phyloP scores from a whole-genome alignment of 2,888 invertebrate genomes.

The Melangyna quadrimaculata region DNA sequence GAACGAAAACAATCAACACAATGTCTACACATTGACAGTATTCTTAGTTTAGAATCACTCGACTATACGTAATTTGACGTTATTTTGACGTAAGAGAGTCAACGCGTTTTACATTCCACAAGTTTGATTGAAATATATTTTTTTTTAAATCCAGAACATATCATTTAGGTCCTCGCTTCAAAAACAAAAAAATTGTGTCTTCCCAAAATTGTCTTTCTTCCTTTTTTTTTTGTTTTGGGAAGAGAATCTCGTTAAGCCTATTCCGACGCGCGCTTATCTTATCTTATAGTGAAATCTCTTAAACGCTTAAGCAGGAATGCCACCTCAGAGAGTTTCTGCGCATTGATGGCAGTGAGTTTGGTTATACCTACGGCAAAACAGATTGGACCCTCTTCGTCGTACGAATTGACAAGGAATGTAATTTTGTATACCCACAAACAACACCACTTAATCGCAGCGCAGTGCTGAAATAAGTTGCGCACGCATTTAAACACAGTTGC shows the following conservation, averaged over 20 bases:
- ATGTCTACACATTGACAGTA: too few species aligned
- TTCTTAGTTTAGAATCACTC: too few species aligned
- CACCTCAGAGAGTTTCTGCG: slow-evolving; percentile 60
- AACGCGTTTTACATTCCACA: too few species aligned
- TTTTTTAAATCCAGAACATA: background rate
- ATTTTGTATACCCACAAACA: slow-evolving; percentile 49
- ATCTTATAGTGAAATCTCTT: slow-evolving; percentile 58
- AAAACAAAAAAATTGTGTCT: background rate
- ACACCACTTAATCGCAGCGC: slow-evolving; percentile 45
- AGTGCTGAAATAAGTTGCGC: slow-evolving; percentile 43
- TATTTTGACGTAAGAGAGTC: too few species aligned
- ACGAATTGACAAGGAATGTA: slow-evolving; percentile 44
- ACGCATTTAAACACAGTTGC: background rate
- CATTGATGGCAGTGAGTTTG: slow-evolving; percentile 9
- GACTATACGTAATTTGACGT: too few species aligned
- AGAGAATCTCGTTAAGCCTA: slow-evolving; percentile 28
- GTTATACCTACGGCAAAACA: background rate
- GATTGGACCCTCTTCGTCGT: slow-evolving; percentile 1
- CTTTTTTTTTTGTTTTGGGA: background rate
- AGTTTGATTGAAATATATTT: too few species aligned
- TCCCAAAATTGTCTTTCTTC: too few species aligned
- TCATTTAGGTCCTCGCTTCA: too few species aligned
- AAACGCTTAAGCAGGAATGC: slow-evolving; percentile 67
- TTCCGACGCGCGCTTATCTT: slow-evolving; percentile 60
- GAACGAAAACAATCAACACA: too few species aligned